phyloP scores from a whole-genome alignment of 1,140 invertebrate species.

The Micrasema minimum region DNA sequence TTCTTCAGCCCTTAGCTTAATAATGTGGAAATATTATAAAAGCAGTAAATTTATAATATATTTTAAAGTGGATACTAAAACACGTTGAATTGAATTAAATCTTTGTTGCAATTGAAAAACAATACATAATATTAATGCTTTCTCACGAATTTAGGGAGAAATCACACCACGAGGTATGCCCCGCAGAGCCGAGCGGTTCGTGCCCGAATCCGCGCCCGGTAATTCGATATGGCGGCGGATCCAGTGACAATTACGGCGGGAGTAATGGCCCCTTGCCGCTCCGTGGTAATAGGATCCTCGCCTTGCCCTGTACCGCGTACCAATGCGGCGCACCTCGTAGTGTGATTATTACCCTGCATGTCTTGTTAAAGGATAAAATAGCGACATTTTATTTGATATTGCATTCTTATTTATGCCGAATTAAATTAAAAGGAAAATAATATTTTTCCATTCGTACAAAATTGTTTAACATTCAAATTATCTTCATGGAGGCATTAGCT shows the following conservation, averaged over 20 bases:
- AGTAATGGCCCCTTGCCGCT: constrained; percentile 41
- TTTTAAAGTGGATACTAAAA: too few species aligned
- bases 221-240: constrained; percentile 44
- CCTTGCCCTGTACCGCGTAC: neutral
- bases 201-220: constrained; percentile 14
- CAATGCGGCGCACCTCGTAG: neutral
- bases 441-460: too few species aligned
- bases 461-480: too few species aligned
- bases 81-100: too few species aligned
- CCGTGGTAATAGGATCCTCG: neutral
- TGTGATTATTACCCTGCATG: constrained; percentile 2
- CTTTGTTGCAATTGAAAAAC: too few species aligned
- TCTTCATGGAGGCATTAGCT: too few species aligned
- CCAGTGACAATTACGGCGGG: constrained; percentile 50
- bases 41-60: too few species aligned
- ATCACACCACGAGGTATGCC: neutral
- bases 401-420: too few species aligned
- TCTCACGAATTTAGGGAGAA: neutral
- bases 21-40: too few species aligned
- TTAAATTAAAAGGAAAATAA: too few species aligned
- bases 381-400: neutral
- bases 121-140: too few species aligned
- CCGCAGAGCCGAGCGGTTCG: neutral
- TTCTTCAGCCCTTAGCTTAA: too few species aligned
- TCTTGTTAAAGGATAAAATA: neutral